phyloP scores from a whole-genome alignment of 1,140 invertebrate species.

The Eupristina koningsbergeri region DNA sequence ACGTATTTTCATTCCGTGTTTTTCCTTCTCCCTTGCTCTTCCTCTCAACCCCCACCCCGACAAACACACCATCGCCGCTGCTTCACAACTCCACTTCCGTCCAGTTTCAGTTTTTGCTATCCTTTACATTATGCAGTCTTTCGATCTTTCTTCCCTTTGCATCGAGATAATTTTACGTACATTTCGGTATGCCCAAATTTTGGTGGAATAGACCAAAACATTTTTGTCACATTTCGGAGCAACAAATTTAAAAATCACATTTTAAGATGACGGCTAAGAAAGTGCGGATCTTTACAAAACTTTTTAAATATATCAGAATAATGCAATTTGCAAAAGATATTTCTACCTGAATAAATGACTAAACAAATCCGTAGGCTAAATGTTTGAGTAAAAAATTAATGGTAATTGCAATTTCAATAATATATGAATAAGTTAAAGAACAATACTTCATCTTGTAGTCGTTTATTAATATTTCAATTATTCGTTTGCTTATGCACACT shows the following conservation, averaged over 20 bases:
- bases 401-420: too few relatives aligned
- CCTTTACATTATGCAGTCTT: slow-evolving; percentile 34
- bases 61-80: too few relatives aligned
- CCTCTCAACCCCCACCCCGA: too few relatives aligned
- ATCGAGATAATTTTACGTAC: slow-evolving; percentile 29
- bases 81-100: slow-evolving; percentile 4
- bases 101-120: slow-evolving; percentile 24
- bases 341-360: too few relatives aligned
- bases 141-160: not conserved
- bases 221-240: slow-evolving; percentile 7
- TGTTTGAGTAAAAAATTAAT: too few relatives aligned
- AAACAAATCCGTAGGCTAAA: too few relatives aligned
- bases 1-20: slow-evolving; percentile 48
- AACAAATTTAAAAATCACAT: slow-evolving; percentile 22
- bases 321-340: too few relatives aligned
- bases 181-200: not conserved
- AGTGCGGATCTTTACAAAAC: not conserved
- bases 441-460: too few relatives aligned
- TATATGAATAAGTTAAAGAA: too few relatives aligned
- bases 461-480: too few relatives aligned
- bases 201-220: not conserved
- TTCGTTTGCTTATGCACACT: too few relatives aligned
- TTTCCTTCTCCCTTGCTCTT: not conserved
- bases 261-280: not conserved
- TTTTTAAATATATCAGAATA: not conserved